These are phyloP conservation scores for Drosophila histrio DNA, from an alignment of 2,888 invertebrate species.

Conservation along the genomic window DNA sequence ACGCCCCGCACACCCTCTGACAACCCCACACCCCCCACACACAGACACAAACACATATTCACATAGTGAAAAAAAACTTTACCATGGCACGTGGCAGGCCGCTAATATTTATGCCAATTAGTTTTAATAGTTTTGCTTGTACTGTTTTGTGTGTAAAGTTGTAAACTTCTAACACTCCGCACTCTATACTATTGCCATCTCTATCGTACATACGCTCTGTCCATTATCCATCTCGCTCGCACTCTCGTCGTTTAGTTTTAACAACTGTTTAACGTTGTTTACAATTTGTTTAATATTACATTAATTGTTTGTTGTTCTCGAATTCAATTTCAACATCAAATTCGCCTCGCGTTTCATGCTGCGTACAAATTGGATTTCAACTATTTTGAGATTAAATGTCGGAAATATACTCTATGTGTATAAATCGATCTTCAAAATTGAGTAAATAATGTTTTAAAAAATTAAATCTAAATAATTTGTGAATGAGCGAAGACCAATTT, in stretches of 20 bases:
- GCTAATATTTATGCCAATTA: constrained; percentile 78
- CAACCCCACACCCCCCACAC: background rate
- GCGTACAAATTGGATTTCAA: background rate
- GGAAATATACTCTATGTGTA: no score
- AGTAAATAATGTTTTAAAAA: no score
- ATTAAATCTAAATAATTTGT: no score
- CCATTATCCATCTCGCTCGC: background rate
- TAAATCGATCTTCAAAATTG: no score
- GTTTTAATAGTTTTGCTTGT: constrained; percentile 77
- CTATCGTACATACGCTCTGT: background rate
- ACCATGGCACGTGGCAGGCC: constrained; percentile 66
- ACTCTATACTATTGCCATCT: background rate
- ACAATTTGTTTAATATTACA: constrained; percentile 51
- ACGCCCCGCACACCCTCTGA: background rate
- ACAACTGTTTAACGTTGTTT: constrained; percentile 57
- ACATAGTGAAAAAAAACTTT: constrained; percentile 43
- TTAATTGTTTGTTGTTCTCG: constrained; percentile 33
- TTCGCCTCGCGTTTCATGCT: background rate
- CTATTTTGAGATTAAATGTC: no score
- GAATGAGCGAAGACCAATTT: no score
- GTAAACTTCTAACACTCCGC: constrained; percentile 44
- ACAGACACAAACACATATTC: constrained; percentile 2
- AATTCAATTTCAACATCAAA: constrained; percentile 11
- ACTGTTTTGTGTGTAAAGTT: constrained; percentile 60
- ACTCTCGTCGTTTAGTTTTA: constrained; percentile 26